These are phyloP conservation scores for Dendrolimus punctatus DNA, from an alignment of 1,140 invertebrate genomes.

Conservation along the genomic window DNA sequence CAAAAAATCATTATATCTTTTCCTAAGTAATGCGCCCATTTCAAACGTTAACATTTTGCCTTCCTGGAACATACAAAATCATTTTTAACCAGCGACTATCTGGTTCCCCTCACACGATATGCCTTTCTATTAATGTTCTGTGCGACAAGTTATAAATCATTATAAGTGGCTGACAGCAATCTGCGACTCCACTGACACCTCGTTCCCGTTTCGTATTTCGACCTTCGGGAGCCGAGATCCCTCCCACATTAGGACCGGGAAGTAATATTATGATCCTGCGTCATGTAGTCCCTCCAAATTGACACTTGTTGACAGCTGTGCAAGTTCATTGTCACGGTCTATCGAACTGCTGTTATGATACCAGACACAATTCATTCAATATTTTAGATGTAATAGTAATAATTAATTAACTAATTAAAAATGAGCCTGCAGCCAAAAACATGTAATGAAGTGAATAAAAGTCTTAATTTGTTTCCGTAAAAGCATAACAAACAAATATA, in stretches of 20 bases:
- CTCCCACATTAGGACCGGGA: slow-evolving; percentile 38
- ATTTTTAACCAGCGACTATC: not conserved
- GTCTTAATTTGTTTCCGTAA: too few relatives aligned
- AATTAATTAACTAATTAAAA: too few relatives aligned
- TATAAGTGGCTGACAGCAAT: slow-evolving; percentile 49
- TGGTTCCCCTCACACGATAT: slow-evolving; percentile 6
- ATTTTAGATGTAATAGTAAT: too few relatives aligned
- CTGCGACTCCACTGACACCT: slow-evolving; percentile 39
- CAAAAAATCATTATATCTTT: slow-evolving; percentile 72
- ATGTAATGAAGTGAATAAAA: too few relatives aligned
- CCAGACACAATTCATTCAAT: too few relatives aligned
- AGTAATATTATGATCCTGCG: slow-evolving; percentile 34
- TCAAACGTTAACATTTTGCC: slow-evolving; percentile 75
- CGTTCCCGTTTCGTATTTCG: slow-evolving; percentile 48
- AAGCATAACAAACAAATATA: too few relatives aligned
- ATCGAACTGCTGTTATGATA: slow-evolving; percentile 2
- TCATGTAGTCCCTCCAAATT: slow-evolving; percentile 18
- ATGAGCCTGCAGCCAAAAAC: too few relatives aligned
- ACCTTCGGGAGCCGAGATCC: slow-evolving; percentile 44
- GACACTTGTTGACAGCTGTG: slow-evolving; percentile 10
- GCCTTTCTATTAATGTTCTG: slow-evolving; percentile 20
- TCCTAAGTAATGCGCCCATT: slow-evolving; percentile 74
- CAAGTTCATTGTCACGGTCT: slow-evolving; percentile 13
- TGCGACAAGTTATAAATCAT: slow-evolving; percentile 54
- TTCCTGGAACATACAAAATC: slow-evolving; percentile 52